phyloP scores from a whole-genome alignment of 2,113 vertebrate genomes.

The Hystrix brachyura region DNA sequence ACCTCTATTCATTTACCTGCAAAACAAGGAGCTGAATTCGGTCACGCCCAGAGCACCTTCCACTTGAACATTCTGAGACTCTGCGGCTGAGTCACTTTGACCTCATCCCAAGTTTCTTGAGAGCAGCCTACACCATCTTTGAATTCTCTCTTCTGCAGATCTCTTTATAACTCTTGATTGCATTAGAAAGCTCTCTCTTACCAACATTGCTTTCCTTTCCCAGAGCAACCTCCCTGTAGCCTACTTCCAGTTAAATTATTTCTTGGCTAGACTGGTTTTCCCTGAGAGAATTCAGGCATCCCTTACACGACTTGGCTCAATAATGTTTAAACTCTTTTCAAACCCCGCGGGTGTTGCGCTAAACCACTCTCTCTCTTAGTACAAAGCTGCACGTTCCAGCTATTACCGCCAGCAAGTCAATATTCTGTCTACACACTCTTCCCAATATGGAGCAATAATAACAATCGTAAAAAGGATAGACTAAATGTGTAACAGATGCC shows the following conservation, averaged over 20 bases:
- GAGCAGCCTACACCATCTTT: background rate
- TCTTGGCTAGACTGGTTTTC: slow-evolving; percentile 36
- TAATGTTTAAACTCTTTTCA: background rate
- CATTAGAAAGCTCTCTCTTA: background rate
- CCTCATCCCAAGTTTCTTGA: background rate
- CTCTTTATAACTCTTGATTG: background rate
- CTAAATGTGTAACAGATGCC: slow-evolving; percentile 70
- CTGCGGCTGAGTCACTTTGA: background rate
- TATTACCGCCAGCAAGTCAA: slow-evolving; percentile 58
- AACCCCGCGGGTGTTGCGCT: background rate
- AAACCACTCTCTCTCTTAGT: slow-evolving; percentile 13
- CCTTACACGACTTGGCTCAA: background rate
- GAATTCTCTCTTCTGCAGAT: background rate
- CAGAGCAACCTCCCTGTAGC: background rate
- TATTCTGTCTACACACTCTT: slow-evolving; percentile 45
- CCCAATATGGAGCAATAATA: slow-evolving; percentile 32
- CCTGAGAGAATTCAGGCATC: background rate
- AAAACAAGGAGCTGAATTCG: background rate
- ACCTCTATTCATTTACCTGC: background rate
- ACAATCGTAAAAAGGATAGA: slow-evolving; percentile 37
- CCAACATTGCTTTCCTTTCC: background rate
- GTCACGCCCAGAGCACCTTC: background rate
- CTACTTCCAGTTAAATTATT: slow-evolving; percentile 27
- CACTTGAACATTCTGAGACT: background rate
- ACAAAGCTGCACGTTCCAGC: background rate